These are phyloP conservation scores for Anguilla rostrata DNA, from an alignment of 2,113 vertebrate species.

Conservation along the genomic window DNA sequence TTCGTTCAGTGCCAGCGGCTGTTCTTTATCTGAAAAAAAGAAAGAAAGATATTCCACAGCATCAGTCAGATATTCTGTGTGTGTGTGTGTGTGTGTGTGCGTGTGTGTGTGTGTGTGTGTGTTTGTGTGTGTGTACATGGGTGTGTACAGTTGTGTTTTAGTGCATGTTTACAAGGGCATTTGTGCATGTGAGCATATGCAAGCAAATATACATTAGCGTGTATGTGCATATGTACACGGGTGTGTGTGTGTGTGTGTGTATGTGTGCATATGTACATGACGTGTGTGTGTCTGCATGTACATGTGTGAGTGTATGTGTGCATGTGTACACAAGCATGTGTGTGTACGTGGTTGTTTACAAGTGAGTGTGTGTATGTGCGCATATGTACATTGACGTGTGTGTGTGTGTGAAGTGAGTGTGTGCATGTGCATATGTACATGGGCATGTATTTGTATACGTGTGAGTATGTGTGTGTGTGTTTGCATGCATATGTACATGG, in stretches of 20 bases:
- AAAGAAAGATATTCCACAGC: background rate
- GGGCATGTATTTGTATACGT: too few relatives aligned
- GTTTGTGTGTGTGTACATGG: background rate
- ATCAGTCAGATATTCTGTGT: background rate
- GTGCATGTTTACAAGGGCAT: background rate
- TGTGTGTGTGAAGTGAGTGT: too few relatives aligned
- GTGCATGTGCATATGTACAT: too few relatives aligned
- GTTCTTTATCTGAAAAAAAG: background rate
- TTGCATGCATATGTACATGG: too few relatives aligned
- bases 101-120: background rate
- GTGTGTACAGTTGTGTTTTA: background rate
- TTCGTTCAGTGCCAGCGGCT: background rate
- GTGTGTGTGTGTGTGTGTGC: background rate
- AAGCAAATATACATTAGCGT: background rate
- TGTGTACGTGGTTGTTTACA: too few relatives aligned
- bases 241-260: too few relatives aligned
- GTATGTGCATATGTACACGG: background rate
- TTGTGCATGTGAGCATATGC: background rate
- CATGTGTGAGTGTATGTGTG: too few relatives aligned
- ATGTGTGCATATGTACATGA: too few relatives aligned
- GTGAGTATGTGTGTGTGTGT: too few relatives aligned
- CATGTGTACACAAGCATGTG: too few relatives aligned
- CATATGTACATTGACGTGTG: too few relatives aligned
- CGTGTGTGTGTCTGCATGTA: too few relatives aligned
- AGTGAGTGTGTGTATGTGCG: background rate